Evolutionary conservation across 2,888 invertebrate species (phyloP), one percentile per base, ranked within the genome.

Genomic region (Deroplatys truncata): DNA sequence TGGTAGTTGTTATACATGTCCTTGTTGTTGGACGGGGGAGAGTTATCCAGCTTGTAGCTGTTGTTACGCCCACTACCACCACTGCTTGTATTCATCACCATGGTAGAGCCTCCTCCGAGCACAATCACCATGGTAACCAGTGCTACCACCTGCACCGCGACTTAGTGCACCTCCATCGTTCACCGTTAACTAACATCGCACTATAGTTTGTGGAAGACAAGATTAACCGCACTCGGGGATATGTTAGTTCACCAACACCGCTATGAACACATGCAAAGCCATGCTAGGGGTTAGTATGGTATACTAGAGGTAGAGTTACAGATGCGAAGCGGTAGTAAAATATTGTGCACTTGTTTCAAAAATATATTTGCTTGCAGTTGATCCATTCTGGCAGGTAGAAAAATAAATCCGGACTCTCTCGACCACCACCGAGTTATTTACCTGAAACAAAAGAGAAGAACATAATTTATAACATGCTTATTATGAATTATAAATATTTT

Each of bases 31-130:
- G 90, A 88, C 49, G 90, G 90, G 10, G 90, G 90, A 86, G 56
- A 72, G 56, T 2, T 20, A 4, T 90, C 90, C 86, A 89, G 84
- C 82, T 89, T 89, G 89, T 90, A 90, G 31, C 88, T 88, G 89
- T 89, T 90, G 28, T 72, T 72, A 25, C 56, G 56, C 20, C 56
- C 56, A 7, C 56, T 25, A 72, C 56, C 25, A 72, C 56, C 56
- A 43, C 90, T 84, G 88, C 86, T 90, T 49, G 90, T 89, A 84
- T 90, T 90, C 89, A 90, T 89, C 85, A 90, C 90, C 87, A 90
- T 89, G 43, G 87, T 88, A 83, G 89, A 82, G 28, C 72, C 49
- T 28, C 56, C 56, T 72, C 56, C 56, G 56, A 85, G 43, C 84
- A 89, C 82, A 29, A 89, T 88, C 16, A 88, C 88, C 85, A 89